Evolutionary conservation across 2,113 vertebrate genomes (phyloP).

Genomic region (Fregetta grallaria): DNA sequence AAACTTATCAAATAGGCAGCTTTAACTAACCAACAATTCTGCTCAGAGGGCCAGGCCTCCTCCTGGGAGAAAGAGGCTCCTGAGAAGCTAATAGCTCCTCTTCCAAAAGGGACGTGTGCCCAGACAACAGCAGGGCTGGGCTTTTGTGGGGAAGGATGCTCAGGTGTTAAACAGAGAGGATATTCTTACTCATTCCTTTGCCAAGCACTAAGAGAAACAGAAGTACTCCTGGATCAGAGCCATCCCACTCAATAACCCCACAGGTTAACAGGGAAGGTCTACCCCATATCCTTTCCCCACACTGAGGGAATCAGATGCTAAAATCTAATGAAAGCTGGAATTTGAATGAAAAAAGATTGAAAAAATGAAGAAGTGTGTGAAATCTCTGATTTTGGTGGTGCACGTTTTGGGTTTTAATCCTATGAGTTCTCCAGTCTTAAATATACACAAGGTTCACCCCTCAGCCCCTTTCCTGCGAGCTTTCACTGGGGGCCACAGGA

Average conservation of each 20-base stretch:
- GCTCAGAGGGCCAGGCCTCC: not conserved
- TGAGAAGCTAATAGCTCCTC: not conserved
- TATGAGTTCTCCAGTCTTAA: not conserved
- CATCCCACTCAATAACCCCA: not conserved
- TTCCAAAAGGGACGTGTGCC: constrained; percentile 20
- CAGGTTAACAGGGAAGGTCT: not conserved
- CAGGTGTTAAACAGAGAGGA: constrained; percentile 25
- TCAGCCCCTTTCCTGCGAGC: not conserved
- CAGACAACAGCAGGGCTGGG: constrained; percentile 39
- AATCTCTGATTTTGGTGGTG: not conserved
- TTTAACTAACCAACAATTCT: not conserved
- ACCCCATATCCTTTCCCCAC: not conserved
- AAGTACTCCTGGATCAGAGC: not conserved
- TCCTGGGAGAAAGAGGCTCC: not conserved
- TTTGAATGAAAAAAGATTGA: not conserved
- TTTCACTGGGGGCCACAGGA: not conserved
- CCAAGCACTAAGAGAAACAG: not conserved
- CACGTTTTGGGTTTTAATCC: not conserved
- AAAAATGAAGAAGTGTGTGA: not conserved
- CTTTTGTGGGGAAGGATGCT: not conserved
- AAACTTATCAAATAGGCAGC: not conserved
- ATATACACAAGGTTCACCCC: accelerated
- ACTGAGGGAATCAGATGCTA: not conserved
- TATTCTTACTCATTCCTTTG: not conserved
- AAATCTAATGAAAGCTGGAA: not conserved